phyloP scores from a whole-genome alignment of 2,113 vertebrate species.

The Gallinago jamesoni region DNA sequence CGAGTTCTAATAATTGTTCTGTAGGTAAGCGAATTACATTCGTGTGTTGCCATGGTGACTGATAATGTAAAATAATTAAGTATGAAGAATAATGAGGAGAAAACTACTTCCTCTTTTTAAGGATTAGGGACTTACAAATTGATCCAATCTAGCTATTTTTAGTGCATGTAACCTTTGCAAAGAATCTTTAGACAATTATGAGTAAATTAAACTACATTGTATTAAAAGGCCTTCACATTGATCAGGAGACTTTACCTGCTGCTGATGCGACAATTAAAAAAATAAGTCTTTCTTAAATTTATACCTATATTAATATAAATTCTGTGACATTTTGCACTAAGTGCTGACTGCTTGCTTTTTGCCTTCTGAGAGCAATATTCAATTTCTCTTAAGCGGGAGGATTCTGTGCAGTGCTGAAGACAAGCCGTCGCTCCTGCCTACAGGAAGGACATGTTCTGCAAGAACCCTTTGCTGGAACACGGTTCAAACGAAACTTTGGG shows the following conservation, averaged over 20 bases:
- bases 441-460: not conserved
- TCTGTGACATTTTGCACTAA: not conserved
- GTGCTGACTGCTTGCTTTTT: not conserved
- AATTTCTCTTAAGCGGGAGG: rapidly evolving
- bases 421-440: not conserved
- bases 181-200: constrained; percentile 60
- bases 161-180: constrained; percentile 55
- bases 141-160: constrained; percentile 74
- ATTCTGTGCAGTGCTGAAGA: not conserved
- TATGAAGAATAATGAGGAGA: constrained; percentile 74
- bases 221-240: constrained; percentile 47
- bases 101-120: constrained; percentile 77
- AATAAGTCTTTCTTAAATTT: constrained; percentile 9
- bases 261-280: constrained; percentile 45
- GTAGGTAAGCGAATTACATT: constrained; percentile 59
- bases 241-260: constrained; percentile 41
- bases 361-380: not conserved
- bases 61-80: constrained; percentile 78
- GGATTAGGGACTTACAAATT: constrained; percentile 73
- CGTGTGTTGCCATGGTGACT: constrained; percentile 73
- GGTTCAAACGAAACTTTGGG: not conserved
- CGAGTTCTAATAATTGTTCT: constrained; percentile 50
- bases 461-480: rapidly evolving
- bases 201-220: constrained; percentile 59
- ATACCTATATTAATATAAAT: not conserved